These are phyloP conservation scores for Allygus modestus DNA, from an alignment of 2,888 invertebrate genomes.

Conservation along the genomic window DNA sequence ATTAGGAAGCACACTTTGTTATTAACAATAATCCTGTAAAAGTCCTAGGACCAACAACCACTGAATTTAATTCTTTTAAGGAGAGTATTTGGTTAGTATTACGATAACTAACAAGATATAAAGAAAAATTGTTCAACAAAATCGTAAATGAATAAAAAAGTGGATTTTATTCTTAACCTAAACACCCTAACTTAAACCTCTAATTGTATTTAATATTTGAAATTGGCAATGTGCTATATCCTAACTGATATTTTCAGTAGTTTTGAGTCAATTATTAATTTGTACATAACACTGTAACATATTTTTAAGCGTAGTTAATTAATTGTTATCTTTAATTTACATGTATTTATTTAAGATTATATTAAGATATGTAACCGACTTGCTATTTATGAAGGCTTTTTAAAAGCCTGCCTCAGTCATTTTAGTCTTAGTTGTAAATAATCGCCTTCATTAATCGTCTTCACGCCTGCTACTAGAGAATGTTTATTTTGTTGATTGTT, in stretches of 20 bases:
- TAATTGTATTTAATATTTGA: not conserved
- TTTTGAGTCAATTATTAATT: slow-evolving; percentile 52
- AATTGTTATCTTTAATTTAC: slow-evolving; percentile 35
- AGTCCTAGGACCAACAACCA: too few species aligned
- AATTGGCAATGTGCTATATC: slow-evolving; percentile 13
- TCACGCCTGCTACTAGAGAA: not conserved
- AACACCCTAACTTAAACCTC: too few species aligned
- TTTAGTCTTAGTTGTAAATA: slow-evolving; percentile 20
- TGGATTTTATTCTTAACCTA: too few species aligned
- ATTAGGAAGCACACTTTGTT: too few species aligned
- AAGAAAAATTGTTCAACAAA: too few species aligned
- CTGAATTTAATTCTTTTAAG: too few species aligned
- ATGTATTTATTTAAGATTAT: slow-evolving; percentile 42
- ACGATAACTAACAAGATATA: too few species aligned
- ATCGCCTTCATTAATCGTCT: slow-evolving; percentile 9
- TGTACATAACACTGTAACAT: slow-evolving; percentile 54
- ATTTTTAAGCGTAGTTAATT: slow-evolving; percentile 27
- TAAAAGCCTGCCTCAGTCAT: slow-evolving; percentile 37
- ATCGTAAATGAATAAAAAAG: too few species aligned
- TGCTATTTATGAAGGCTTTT: slow-evolving; percentile 28
- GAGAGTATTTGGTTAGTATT: too few species aligned
- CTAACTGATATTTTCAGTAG: not conserved
- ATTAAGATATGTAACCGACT: not conserved
- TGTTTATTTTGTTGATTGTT: not conserved
- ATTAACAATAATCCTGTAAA: too few species aligned